Base-by-base conservation (phyloP, 1,140 invertebrate genomes). In the Drosophila sucinea region DNA sequence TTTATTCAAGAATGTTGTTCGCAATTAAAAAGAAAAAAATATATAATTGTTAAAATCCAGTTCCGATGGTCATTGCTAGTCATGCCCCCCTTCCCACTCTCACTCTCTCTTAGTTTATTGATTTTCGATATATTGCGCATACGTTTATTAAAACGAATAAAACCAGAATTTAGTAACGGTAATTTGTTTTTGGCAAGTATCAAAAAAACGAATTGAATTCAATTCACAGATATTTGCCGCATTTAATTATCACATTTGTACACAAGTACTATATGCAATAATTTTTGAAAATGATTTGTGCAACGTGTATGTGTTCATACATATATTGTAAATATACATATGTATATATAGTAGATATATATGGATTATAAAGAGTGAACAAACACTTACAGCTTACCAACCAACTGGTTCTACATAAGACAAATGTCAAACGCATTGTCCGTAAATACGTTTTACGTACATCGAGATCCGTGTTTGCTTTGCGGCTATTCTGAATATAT, bases 111-210 rank as follows among this genome's bases (percentile, higher is more conserved):
- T 51, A 27, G 23, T 47, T 7, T 51, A 51, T 58, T 38, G 56
- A 25, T 23, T 58, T 35, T 57, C 17, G 17, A 57, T 57, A 33
- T 57, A 17, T 58, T 57, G 55, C 55, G 55, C 32, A 35, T 57
- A 33, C 30, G 55, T 57, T 57, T 35, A 33, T 33, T 57, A 10
- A 7, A 33, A 7, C 25, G 7, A 58, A 58, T 6, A 38, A 58
- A 58, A 58, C 56, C 56, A 58, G 56, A 58, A 58, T 58, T 58
- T 10, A 0, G 8, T 58, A 58, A 58, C 56, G 56, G 56, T 58
- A 58, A 38, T 38, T 58, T 58, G 17, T 35, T 58, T 58, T 58
- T 58, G 56, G 27, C 17, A 57, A 33, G 30, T 35, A 57, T 35
- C 32, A 11, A 32, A 17, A 58, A 33, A 23, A 58, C 44, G 25